Evolutionary conservation across 2,113 vertebrate genomes (phyloP).

Genomic region (Campylomormyrus tamandua): DNA sequence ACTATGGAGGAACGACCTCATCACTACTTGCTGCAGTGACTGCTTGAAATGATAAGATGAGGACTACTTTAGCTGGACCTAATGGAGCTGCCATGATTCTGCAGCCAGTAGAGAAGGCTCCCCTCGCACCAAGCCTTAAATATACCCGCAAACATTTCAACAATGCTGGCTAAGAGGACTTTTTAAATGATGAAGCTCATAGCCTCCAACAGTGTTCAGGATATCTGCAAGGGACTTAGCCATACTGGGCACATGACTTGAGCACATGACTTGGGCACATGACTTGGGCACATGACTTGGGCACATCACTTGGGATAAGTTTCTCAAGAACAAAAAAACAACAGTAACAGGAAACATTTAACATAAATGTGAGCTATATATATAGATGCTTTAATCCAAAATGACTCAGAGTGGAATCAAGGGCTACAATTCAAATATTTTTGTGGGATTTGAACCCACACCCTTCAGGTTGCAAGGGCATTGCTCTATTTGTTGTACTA

Average conservation of each 20-base stretch:
- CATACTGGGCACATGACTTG: neutral
- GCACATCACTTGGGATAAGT: neutral
- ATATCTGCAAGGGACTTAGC: neutral
- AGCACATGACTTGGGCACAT: no score
- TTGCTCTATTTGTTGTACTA: neutral
- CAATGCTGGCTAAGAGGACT: neutral
- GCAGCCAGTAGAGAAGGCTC: neutral
- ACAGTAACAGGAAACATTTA: neutral
- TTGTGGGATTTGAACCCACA: neutral
- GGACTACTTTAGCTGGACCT: neutral
- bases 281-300: no score
- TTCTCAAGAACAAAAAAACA: neutral
- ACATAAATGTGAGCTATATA: neutral
- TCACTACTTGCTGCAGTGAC: neutral
- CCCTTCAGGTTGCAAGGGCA: neutral
- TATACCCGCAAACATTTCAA: neutral
- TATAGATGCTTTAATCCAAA: neutral
- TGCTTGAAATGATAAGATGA: neutral
- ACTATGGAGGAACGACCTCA: constrained; percentile 17
- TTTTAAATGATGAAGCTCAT: neutral
- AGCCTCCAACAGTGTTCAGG: neutral
- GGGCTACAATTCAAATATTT: neutral
- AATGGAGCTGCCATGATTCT: neutral
- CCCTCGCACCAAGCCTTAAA: neutral
- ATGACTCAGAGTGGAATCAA: neutral